Base-by-base conservation (phyloP, 1,140 invertebrate species). In the Tetranychus urticae region DNA sequence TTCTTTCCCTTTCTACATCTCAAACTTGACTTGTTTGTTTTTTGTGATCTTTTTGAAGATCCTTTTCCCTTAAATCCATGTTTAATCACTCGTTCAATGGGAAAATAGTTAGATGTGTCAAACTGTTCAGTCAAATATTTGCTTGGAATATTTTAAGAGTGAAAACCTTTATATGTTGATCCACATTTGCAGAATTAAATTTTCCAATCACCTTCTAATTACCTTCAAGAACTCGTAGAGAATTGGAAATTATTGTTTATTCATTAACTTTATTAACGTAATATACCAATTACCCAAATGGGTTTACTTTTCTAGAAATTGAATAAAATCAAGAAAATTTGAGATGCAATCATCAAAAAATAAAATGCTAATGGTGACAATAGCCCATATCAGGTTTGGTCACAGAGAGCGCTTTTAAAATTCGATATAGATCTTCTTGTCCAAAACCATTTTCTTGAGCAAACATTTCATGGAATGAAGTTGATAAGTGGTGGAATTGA, bases 381-480 rank as follows among this genome's bases (percentile, higher is more conserved):
- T 97, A 98, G 36, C 70, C 71, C 59, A 93, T 88, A 68, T 84
- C 81, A 13, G 87, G 86, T 70, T 92, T 90, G 63, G 90, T 77
- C 66, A 94, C 82, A 0, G 89, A 90, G 73, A 94, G 97, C 2
- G 91, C 90, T 73, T 93, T 94, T 58, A 97, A 75, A n/a, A 97
- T 84, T 67, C 83, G 81, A 70, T 88, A 92, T 34, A 97, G 74
- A 72, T 94, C 89, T 69, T 87, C 81, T 74, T 93, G 88, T 0
- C 84, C 90, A 62, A 85, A 81, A 48, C 86, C 88, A 69, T 88
- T 84, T 68, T 85, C 82, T 31, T 82, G 78, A 36, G 84, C 82
- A 72, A 97, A 97, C 85, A 97, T 91, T 75, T 96, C 90, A 74
- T 97, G 92, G 68, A 86, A 83, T 0, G 92, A 92, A 77, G 23